Percentiles rank a stretch among this genome's conserved stretches.
phyloP scores from a whole-genome alignment of 2,113 vertebrate species.

The Sula dactylatra region DNA sequence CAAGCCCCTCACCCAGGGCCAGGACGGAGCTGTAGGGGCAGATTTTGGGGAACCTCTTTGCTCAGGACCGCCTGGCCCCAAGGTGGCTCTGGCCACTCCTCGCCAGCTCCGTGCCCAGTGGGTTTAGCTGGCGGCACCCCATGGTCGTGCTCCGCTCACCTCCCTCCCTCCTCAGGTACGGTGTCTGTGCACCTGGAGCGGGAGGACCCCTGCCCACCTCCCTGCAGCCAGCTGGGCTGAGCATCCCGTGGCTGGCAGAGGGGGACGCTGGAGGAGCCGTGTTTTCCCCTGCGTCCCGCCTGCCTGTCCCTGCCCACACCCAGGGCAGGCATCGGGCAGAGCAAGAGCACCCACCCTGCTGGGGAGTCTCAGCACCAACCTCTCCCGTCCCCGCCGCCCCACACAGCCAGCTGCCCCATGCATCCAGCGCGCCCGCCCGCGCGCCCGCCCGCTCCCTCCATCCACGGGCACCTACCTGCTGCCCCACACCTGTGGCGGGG shows the following conservation, averaged over 20 bases:
- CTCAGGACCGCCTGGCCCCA: rapidly evolving
- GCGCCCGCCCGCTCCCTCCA: neutral
- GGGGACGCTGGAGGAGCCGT: rapidly evolving
- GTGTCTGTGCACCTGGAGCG: rapidly evolving
- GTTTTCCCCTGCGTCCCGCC: neutral
- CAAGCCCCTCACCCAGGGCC: neutral
- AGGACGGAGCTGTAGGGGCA: rapidly evolving
- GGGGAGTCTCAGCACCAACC: neutral
- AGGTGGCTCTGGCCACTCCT: neutral
- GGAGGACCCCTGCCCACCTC: neutral
- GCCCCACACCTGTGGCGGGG: neutral
- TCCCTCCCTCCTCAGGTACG: neutral
- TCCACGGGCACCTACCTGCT: neutral
- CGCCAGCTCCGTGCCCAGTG: rapidly evolving
- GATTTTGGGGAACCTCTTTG: neutral
- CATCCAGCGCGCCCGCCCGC: rapidly evolving
- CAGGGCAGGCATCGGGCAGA: neutral
- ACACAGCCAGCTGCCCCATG: neutral
- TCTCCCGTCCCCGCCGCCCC: rapidly evolving
- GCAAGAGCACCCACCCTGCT: neutral
- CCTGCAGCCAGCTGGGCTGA: rapidly evolving
- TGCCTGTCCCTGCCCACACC: neutral
- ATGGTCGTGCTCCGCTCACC: rapidly evolving
- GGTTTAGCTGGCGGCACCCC: neutral
- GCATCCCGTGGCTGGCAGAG: neutral